These are phyloP conservation scores for Cerceris ruficornis DNA, from an alignment of 2,888 invertebrate species.

Conservation along the genomic window DNA sequence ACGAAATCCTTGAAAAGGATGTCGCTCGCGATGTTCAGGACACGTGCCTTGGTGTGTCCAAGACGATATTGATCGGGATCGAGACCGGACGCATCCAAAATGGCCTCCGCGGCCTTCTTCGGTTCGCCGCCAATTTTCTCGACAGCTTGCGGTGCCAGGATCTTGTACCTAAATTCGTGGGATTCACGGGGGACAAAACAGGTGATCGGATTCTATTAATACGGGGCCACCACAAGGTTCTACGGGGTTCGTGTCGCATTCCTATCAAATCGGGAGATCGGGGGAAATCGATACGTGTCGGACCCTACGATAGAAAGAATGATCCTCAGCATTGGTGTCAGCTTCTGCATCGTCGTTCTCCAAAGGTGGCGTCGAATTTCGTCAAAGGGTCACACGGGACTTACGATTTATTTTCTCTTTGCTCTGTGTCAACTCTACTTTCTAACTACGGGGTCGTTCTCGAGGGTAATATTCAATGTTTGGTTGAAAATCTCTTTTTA, in stretches of 20 bases:
- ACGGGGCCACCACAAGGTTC: conserved; percentile 9
- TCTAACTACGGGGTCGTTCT: not conserved
- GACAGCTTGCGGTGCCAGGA: conserved; percentile 96
- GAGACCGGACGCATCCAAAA: conserved; percentile 92
- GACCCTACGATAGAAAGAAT: not conserved
- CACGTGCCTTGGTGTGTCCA: conserved; percentile 99
- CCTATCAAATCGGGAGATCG: not conserved
- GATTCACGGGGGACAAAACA: conserved; percentile 36
- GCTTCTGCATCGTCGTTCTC: conserved; percentile 8
- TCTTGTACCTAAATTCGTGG: conserved; percentile 93
- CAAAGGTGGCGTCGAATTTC: no score
- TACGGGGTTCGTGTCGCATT: not conserved
- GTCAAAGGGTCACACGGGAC: conserved; percentile 13
- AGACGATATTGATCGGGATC: conserved; percentile 96
- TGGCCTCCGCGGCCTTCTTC: conserved; percentile 91
- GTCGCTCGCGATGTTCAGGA: conserved; percentile 41
- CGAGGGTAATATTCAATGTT: not conserved
- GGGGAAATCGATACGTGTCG: not conserved
- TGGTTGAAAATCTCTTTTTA: not conserved
- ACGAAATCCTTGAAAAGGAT: conserved; percentile 1
- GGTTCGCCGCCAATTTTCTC: conserved; percentile 88
- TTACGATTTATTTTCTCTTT: not conserved
- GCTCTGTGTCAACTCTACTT: not conserved
- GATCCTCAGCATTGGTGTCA: conserved; percentile 18
- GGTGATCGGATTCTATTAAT: conserved; percentile 36